These are phyloP conservation scores for Ictalurus furcatus DNA, from an alignment of 2,113 vertebrate genomes.

Conservation along the genomic window DNA sequence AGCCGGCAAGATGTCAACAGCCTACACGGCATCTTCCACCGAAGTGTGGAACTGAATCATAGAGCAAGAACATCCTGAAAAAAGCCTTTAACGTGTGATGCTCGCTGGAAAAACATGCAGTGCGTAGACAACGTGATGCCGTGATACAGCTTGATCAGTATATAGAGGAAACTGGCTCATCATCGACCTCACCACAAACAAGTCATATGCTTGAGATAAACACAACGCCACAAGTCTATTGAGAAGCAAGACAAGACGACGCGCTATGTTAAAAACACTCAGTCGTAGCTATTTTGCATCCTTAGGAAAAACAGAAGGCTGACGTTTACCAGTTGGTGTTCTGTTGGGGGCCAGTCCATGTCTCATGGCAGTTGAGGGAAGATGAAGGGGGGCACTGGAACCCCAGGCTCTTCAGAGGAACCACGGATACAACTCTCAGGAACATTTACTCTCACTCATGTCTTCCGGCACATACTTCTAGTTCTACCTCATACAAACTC, in stretches of 20 bases:
- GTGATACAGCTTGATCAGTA: slow-evolving; percentile 13
- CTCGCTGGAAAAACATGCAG: slow-evolving; percentile 4
- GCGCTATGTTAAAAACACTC: background rate
- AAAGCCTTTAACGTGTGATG: background rate
- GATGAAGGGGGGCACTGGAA: slow-evolving; percentile 61
- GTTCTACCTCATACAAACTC: slow-evolving; percentile 10
- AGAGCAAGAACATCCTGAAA: background rate
- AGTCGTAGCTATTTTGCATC: slow-evolving; percentile 23
- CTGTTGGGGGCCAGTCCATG: slow-evolving; percentile 74
- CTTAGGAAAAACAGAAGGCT: background rate
- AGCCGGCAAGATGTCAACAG: slow-evolving; percentile 8
- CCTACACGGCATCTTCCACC: background rate
- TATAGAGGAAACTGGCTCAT: slow-evolving; percentile 46
- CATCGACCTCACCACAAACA: slow-evolving; percentile 26
- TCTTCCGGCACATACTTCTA: background rate
- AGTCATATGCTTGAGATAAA: slow-evolving; percentile 10
- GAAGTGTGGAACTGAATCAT: background rate
- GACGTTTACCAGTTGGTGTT: slow-evolving; percentile 72
- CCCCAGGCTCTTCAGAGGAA: slow-evolving; percentile 63
- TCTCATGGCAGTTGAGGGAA: slow-evolving; percentile 69
- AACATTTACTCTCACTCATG: slow-evolving; percentile 26
- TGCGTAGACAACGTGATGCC: background rate
- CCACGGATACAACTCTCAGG: slow-evolving; percentile 28
- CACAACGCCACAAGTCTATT: background rate
- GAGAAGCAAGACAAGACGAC: background rate